Evolutionary conservation across 2,797 vertebrate genomes (phyloP), one percentile per base, ranked within the genome.

Genomic region (Nasua narica): DNA sequence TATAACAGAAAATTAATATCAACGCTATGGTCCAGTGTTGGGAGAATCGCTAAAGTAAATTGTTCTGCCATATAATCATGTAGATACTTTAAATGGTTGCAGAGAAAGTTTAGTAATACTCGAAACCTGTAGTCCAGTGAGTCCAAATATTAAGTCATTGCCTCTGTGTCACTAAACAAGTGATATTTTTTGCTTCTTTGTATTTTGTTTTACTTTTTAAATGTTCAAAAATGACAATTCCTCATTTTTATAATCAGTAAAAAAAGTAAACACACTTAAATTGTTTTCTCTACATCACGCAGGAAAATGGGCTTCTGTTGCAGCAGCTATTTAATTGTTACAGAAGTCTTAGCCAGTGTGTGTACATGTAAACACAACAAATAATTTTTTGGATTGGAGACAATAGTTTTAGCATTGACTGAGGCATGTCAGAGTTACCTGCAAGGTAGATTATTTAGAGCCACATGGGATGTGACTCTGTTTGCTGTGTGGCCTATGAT

Each of bases 171-270:
- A 37, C 43, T 32, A 50, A 90, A 85, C 54, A 56, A 76, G n/a
- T 52, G 81, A 3, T 83, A 32, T 60, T 69, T 90, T 95, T 48
- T 84, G 54, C 19, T 79, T 37, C 77, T 87, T 88, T 79, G n/a
- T 56, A 62, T 87, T 93, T 94, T 70, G 10, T 74, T 86, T 78
- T 70, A 62, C 35, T 83, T 88, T 60, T n/a, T 90, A 54, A 67
- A 52, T 92, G 94, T 96, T 83, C 43, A 74, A 40, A 95, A 60
- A 35, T 69, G 52, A 90, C 87, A 83, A 83, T 62, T 27, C 32
- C 32, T 82, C 7, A 60, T 76, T 87, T 90, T 90, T 85, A 81
- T 60, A 65, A 52, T 93, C 8, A 50, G 37, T 40, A 3, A 37
- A 43, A 43, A 32, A 65, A 74, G 10, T 52, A 32, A 29, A 40